Evolutionary conservation across 2,888 invertebrate genomes (phyloP).

Genomic region (Teleogryllus oceanicus): DNA sequence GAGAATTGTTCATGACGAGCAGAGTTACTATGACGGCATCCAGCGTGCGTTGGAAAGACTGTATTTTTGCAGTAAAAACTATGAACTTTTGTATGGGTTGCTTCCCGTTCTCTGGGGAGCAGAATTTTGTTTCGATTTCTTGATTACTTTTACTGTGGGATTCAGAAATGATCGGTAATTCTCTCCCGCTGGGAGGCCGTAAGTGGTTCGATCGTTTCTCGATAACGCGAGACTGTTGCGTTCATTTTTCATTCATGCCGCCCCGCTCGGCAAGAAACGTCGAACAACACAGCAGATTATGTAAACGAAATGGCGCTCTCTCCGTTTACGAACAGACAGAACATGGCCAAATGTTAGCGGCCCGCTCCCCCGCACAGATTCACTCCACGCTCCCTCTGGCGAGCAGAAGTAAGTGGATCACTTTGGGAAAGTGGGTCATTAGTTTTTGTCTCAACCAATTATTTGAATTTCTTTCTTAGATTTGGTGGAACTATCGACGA

Average conservation of each 20-base stretch:
- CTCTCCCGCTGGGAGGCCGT: background rate
- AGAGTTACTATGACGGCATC: too few relatives aligned
- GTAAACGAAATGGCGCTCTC: background rate
- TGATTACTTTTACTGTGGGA: background rate
- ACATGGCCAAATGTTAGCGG: background rate
- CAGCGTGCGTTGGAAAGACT: too few relatives aligned
- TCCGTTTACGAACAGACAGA: background rate
- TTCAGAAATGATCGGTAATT: slow-evolving; percentile 8
- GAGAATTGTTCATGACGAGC: background rate
- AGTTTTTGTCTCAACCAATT: background rate
- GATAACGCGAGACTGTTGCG: slow-evolving; percentile 6
- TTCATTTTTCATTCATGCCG: background rate
- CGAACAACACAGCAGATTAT: slow-evolving; percentile 6
- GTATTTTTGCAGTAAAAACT: too few relatives aligned
- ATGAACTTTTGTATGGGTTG: too few relatives aligned
- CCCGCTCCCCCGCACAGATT: background rate
- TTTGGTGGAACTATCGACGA: too few relatives aligned
- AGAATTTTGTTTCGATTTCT: background rate
- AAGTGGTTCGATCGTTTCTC: slow-evolving; percentile 9
- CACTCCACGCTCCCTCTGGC: background rate
- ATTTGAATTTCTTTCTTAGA: too few relatives aligned
- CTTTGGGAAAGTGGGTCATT: background rate
- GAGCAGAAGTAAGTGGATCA: background rate
- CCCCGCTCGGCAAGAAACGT: background rate
- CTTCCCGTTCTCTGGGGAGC: background rate